Evolutionary conservation across 1,140 invertebrate genomes (phyloP), one percentile per base, ranked within the genome.

Genomic region (Samia ricini): DNA sequence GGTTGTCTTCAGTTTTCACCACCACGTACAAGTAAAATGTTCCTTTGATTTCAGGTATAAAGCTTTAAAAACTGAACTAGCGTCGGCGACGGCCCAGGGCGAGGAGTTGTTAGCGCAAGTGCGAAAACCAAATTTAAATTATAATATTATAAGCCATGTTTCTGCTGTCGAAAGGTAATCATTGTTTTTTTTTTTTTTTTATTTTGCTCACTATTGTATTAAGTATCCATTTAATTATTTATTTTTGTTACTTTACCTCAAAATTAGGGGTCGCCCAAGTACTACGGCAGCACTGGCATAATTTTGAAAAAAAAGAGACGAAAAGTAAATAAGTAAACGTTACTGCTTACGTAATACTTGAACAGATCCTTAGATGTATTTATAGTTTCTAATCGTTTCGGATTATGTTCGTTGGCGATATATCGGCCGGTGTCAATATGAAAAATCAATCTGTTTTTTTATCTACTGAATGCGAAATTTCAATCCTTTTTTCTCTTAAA

Each of bases 151-250:
- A 60, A 96, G 97, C 72, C 98, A 99, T 92, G 96, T 98, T 54
- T 95, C 97, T 64, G 95, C 97, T 59, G 95, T 99, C 64, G 97
- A 99, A 91, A 96, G 97, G 95, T 97, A 90, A 68, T 61, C n/a
- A 72, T 36, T 22, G 20, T 54, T 49, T 68, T 48, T 1, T 12
- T 12, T 67, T 70, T 26, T 49, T 42, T 60, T 60, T 56, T 19
- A 48, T 48, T 48, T 1, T 60, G 3, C 20, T 51, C 12, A 55
- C 33, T 33, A n/a, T 36, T 49, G 49, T 64, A 64, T 62, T 21
- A 26, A 64, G 26, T 24, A 23, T 1, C 2, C 24, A 8, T 22
- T 12, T 56, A 8, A 18, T 21, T 12, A 21, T 24, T 56, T 12
- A 24, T 22, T 21, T 49, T 1, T 15, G 12, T 1, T 58, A 21